phyloP scores from a whole-genome alignment of 2,113 vertebrate genomes.

The Fukomys damarensis region DNA sequence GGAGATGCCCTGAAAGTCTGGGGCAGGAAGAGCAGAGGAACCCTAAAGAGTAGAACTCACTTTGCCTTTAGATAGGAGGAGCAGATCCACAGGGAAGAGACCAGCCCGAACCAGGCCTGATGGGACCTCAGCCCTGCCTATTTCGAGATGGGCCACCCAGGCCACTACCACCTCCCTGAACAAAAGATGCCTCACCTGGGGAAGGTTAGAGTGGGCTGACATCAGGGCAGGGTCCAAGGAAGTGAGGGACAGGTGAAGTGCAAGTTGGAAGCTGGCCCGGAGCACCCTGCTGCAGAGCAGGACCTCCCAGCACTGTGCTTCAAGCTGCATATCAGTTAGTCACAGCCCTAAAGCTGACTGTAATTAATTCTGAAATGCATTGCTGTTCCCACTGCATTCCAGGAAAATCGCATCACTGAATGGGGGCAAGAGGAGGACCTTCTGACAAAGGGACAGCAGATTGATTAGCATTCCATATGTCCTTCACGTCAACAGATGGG shows the following conservation, averaged over 20 bases:
- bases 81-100: background rate
- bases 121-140: background rate
- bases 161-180: accelerated
- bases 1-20: background rate
- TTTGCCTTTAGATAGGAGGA: background rate
- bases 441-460: background rate
- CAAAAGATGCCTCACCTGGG: background rate
- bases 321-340: background rate
- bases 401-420: background rate
- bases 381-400: background rate
- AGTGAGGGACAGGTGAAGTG: too few species aligned
- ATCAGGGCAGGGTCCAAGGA: background rate
- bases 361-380: background rate
- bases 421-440: background rate
- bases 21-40: background rate
- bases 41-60: accelerated
- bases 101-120: background rate
- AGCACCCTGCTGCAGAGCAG: accelerated
- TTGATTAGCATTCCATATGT: background rate
- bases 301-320: accelerated
- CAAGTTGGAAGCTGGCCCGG: background rate
- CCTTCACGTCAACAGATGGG: background rate
- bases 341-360: slow-evolving; percentile 38
- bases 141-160: accelerated
- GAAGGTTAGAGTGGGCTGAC: background rate